phyloP scores from a whole-genome alignment of 2,113 vertebrate species.

The Gobiocypris rarus region DNA sequence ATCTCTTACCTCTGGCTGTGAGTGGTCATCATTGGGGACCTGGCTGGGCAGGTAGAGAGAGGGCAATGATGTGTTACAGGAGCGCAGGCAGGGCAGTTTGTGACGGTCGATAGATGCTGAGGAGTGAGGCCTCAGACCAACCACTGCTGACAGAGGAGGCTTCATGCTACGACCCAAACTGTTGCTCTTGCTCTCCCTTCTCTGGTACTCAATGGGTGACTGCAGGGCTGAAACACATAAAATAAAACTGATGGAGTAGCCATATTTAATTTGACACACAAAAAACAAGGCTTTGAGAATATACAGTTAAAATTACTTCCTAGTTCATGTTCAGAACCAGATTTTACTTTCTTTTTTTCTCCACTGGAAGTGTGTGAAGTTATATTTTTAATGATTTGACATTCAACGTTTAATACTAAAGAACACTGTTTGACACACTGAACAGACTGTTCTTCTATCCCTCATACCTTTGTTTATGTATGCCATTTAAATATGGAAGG shows the following conservation, averaged over 20 bases:
- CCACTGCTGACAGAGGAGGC: constrained; percentile 70
- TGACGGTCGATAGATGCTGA: constrained; percentile 84
- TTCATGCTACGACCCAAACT: constrained; percentile 84
- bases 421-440: neutral
- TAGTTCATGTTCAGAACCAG: too few relatives aligned
- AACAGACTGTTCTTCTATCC: neutral
- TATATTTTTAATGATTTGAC: too few relatives aligned
- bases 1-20: constrained; percentile 65
- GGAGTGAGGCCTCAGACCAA: constrained; percentile 79
- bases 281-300: neutral
- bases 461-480: neutral
- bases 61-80: constrained; percentile 86
- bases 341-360: too few relatives aligned
- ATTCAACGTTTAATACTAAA: neutral
- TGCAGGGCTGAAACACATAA: constrained; percentile 80
- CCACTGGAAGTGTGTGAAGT: too few relatives aligned
- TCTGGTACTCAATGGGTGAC: constrained; percentile 93
- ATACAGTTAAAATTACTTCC: too few relatives aligned
- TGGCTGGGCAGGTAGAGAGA: constrained; percentile 82
- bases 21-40: constrained; percentile 61
- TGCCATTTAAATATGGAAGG: neutral
- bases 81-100: constrained; percentile 77
- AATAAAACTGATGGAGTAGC: neutral
- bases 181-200: constrained; percentile 88
- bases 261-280: neutral